These are phyloP conservation scores for Drosophila leontia DNA, from an alignment of 1,140 invertebrate genomes.

Conservation along the genomic window DNA sequence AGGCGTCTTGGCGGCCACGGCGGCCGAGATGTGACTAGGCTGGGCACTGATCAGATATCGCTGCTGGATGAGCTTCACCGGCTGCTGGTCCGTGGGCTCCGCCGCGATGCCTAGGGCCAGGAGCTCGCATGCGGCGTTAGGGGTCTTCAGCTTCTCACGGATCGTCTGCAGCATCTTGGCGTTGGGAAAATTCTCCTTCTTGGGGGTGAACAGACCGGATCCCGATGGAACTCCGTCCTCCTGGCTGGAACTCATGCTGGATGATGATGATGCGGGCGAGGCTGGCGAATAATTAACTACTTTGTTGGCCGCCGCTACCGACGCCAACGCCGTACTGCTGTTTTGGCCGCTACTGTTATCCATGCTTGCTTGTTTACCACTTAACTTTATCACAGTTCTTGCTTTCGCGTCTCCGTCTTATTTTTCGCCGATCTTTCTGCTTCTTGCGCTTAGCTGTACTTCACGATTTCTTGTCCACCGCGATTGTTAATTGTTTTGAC, in stretches of 20 bases:
- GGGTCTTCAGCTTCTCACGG: conserved; percentile 69
- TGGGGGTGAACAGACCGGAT: conserved; percentile 62
- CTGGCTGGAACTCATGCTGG: conserved; percentile 20
- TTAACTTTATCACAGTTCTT: conserved; percentile 63
- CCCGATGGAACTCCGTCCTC: conserved; percentile 22
- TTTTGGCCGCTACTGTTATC: conserved; percentile 65
- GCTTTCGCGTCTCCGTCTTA: conserved; percentile 31
- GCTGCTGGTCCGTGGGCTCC: conserved; percentile 59
- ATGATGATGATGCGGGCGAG: conserved; percentile 35
- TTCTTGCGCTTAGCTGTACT: conserved; percentile 52
- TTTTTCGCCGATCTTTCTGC: conserved; percentile 23
- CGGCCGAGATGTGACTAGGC: conserved; percentile 72
- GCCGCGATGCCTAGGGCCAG: conserved; percentile 62
- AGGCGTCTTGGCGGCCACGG: conserved; percentile 73
- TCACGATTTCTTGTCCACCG: conserved; percentile 60
- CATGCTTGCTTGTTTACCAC: conserved; percentile 63
- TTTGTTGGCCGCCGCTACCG: conserved; percentile 45
- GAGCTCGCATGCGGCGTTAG: conserved; percentile 64
- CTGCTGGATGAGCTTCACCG: conserved; percentile 70
- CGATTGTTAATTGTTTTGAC: conserved; percentile 60
- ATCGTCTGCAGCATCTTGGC: conserved; percentile 68
- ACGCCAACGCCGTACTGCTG: conserved; percentile 30
- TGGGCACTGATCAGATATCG: conserved; percentile 78
- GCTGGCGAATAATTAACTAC: conserved; percentile 60
- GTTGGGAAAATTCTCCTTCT: conserved; percentile 66